Evolutionary conservation across 2,888 invertebrate genomes (phyloP), one percentile per base, ranked within the genome.

Genomic region (Zaprionus bogoriensis): DNA sequence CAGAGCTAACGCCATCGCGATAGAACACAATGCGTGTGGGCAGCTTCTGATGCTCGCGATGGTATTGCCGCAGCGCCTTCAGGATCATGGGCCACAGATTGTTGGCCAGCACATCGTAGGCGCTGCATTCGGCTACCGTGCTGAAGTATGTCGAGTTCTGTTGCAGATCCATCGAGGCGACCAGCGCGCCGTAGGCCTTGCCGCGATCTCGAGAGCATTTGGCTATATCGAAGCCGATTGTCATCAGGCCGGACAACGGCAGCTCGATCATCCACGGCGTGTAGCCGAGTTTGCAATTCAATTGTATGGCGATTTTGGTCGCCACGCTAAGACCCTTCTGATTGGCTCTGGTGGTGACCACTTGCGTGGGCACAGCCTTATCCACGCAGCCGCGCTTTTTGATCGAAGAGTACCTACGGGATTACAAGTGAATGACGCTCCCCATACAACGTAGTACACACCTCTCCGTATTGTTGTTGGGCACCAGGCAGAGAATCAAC

Each of bases 1-100:
- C 98, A 66, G 98, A 98, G 1, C 98, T 97, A 0, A 98, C 98
- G 12, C 98, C 98, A 90, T 99, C 98, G 7, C 99, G 93, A 90
- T 96, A 98, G 30, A 98, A 93, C 1, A 98, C 87, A 44, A 99
- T 95, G 1, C 94, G 93, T 0, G 92, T 91, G 0, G 98, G 98
- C 89, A 94, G 74, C 1, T 41, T 54, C 0, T 87, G 62, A 22
- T 91, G 89, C 47, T 88, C 87, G 1, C 65, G 67, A 3, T 77
- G 72, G 59, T 89, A 91, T 54, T 89, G 88, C 0, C 87, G 83
- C 5, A 91, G 59, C 0, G 90, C 91, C 65, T 90, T 90, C 1
- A 77, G 89, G 7, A 96, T 91, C 84, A 95, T 95, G 1, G 93
- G 91, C 30, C 94, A 93, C 74, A 98, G 93, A 75, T 95, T 94